These are phyloP conservation scores for Cecidostiba fungosa DNA, from an alignment of 2,888 invertebrate species.

Conservation along the genomic window DNA sequence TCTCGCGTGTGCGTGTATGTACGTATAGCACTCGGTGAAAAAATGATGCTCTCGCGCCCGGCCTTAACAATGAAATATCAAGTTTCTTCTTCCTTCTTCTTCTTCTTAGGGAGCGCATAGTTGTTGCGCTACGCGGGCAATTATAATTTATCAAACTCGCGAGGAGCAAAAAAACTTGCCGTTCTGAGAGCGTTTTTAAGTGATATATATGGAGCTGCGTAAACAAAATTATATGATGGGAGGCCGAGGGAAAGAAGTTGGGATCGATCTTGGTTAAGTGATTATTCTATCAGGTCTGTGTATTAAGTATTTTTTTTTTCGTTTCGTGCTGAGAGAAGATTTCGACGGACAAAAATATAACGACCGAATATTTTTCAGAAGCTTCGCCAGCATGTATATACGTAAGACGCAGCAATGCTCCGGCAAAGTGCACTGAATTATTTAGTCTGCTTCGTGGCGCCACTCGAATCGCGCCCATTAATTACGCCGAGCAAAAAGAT, in stretches of 20 bases:
- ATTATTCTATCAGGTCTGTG: slow-evolving; percentile 44
- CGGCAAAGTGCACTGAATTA: slow-evolving; percentile 3
- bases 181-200: slow-evolving; percentile 59
- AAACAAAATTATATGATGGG: slow-evolving; percentile 64
- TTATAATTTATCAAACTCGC: slow-evolving; percentile 64
- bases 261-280: slow-evolving; percentile 52
- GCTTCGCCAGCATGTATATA: neutral
- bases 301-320: neutral
- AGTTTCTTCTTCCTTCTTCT: slow-evolving; percentile 57
- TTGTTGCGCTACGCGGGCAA: slow-evolving; percentile 42
- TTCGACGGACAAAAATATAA: neutral
- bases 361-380: slow-evolving; percentile 39
- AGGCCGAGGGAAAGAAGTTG: neutral
- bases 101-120: slow-evolving; percentile 11
- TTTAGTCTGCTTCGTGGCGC: neutral
- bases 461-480: slow-evolving; percentile 1
- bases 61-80: slow-evolving; percentile 64
- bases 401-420: neutral
- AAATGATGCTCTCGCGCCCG: slow-evolving; percentile 54
- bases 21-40: slow-evolving; percentile 20
- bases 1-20: slow-evolving; percentile 10
- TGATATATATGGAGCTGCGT: slow-evolving; percentile 61
- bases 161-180: slow-evolving; percentile 49
- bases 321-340: neutral
- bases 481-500: neutral